phyloP scores from a whole-genome alignment of 1,140 invertebrate genomes.

The Lamellibrachia luymesi region DNA sequence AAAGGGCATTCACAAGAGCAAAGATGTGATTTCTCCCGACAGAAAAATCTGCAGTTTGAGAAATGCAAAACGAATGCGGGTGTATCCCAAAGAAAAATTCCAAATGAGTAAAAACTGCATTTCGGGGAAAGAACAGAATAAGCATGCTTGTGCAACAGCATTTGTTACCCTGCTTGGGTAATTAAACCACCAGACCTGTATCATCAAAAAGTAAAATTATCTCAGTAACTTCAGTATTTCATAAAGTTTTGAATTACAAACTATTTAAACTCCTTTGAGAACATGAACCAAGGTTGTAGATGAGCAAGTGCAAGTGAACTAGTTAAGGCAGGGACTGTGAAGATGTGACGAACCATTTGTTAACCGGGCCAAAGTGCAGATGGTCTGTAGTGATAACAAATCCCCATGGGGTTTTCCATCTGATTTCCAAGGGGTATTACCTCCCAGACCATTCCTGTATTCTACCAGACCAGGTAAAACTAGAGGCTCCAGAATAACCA shows the following conservation, averaged over 20 bases:
- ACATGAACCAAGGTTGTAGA: background rate
- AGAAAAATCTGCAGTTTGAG: background rate
- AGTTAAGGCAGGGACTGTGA: background rate
- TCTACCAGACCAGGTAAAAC: too few relatives aligned
- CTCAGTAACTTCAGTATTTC: background rate
- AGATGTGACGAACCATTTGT: background rate
- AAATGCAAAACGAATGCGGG: too few relatives aligned
- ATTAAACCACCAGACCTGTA: background rate
- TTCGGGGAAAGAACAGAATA: background rate
- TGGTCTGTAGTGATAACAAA: background rate
- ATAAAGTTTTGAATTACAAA: constrained; percentile 19
- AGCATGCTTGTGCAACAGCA: background rate
- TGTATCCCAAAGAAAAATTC: background rate
- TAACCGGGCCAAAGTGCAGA: background rate
- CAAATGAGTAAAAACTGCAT: background rate
- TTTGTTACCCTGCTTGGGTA: background rate
- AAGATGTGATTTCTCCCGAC: background rate
- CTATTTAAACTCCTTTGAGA: constrained; percentile 11
- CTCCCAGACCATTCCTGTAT: too few relatives aligned
- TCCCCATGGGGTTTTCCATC: too few relatives aligned
- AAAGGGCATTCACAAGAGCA: background rate
- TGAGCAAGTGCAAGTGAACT: background rate
- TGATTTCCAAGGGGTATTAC: too few relatives aligned
- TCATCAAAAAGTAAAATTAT: background rate
- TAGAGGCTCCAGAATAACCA: too few relatives aligned